Base-by-base conservation (phyloP, 2,888 invertebrate species). In the Drosophila kanekoi region DNA sequence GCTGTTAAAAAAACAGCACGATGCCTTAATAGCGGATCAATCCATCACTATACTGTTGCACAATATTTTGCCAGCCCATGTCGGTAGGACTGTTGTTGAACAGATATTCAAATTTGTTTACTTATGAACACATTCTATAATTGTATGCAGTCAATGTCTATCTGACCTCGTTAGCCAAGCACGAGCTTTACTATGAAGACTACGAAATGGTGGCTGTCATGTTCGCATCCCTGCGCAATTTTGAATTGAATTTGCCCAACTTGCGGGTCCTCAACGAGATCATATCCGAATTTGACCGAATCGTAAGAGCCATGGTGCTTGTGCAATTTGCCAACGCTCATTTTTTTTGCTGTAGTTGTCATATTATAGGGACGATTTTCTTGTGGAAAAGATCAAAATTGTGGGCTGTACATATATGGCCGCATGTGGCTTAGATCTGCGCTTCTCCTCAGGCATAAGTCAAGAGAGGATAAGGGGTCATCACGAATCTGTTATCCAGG, bases 381-480 rank as follows among this genome's bases (percentile, higher is more conserved):
- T 95, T 82, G 96, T 99, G 6, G 99, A 99, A 92, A 99, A 99
- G 93, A 99, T 99, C 23, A 99, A 99, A 93, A 96, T 99, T 58
- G 98, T 98, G 33, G 98, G 98, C 61, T 97, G 97, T 94, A 98
- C 98, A 0, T 99, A 98, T 89, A 98, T 99, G 98, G 98, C 98
- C 1, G 98, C 98, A 0, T 97, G 97, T 89, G 99, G 99, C 0
- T 93, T 99, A 47, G 96, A 96, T 81, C 94, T 96, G 0, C 95
- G 94, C 32, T 93, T 95, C 69, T 93, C 95, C 61, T 88, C 83
- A 9, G 1, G 23, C 5, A 10, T 45, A 3, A 37, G 47, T 10
- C 51, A 37, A 2, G 32, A n/a, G n/a, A n/a, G n/a, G n/a, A 8
- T 2, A 28, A 9, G 14, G 1, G 18, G 16, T 6, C 18, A 1